phyloP scores from a whole-genome alignment of 2,888 invertebrate species.

The Euplexia lucipara region DNA sequence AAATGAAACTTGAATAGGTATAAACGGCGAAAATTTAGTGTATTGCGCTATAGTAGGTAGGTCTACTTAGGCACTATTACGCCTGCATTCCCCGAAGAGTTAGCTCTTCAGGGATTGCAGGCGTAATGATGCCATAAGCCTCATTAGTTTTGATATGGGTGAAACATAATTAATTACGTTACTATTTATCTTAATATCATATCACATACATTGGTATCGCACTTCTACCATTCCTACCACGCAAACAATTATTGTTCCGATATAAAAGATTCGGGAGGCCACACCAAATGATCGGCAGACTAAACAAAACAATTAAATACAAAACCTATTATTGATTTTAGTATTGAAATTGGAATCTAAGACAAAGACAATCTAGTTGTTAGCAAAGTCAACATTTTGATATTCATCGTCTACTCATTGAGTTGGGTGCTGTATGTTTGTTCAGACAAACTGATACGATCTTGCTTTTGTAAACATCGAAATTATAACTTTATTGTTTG shows the following conservation, averaged over 20 bases:
- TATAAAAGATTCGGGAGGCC: slow-evolving; percentile 10
- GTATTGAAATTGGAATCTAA: not conserved
- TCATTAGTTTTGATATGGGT: too few relatives aligned
- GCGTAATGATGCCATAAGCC: too few relatives aligned
- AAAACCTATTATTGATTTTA: slow-evolving; percentile 6
- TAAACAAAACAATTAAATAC: not conserved
- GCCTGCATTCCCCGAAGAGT: too few relatives aligned
- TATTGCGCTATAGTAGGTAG: too few relatives aligned
- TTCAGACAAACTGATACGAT: not conserved
- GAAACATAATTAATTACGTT: too few relatives aligned
- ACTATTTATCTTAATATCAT: not conserved
- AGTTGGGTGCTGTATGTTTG: not conserved
- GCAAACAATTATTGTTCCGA: slow-evolving; percentile 12
- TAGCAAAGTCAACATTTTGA: not conserved
- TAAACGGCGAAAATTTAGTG: too few relatives aligned
- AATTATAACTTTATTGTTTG: not conserved
- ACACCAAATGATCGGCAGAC: not conserved
- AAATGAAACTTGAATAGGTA: too few relatives aligned
- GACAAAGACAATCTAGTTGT: not conserved
- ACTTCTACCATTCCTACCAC: not conserved
- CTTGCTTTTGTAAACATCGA: not conserved
- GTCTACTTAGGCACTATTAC: too few relatives aligned
- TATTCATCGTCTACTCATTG: not conserved
- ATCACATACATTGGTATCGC: not conserved
- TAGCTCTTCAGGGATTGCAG: too few relatives aligned